A percentile compares a stretch with the other conserved stretches of the same genome.
Conservation (phyloP, 2,888 invertebrate species). For the Stegophylla sp. region DNA sequence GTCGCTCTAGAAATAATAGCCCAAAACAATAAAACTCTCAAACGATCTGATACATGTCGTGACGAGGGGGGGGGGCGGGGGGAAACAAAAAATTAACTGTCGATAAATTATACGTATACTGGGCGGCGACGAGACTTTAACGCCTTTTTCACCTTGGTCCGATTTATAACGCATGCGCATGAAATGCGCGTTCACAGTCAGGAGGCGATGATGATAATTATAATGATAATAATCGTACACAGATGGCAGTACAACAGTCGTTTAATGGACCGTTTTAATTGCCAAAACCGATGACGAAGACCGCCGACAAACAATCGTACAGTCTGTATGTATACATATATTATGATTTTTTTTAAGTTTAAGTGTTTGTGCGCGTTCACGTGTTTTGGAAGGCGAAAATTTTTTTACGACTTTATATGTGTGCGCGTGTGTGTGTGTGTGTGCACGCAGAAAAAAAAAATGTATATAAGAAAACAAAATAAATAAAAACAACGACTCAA, state of each 20-base stretch:
- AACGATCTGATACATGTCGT: not conserved
- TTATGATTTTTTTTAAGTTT: conserved; percentile 30
- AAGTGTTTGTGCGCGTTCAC: not conserved
- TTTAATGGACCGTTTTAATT: conserved; percentile 52
- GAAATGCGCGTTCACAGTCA: not conserved
- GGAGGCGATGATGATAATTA: not conserved
- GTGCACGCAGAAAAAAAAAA: not conserved
- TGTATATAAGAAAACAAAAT: not conserved
- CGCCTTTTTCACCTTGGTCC: conserved; percentile 35
- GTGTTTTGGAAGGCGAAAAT: conserved; percentile 44
- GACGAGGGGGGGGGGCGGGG: not conserved
- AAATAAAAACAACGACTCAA: conserved; percentile 32
- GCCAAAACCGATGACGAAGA: conserved; percentile 14
- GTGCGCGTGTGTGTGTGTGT: not conserved
- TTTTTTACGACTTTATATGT: not conserved
- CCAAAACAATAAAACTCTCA: not conserved
- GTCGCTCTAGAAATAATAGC: not conserved
- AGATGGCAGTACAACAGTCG: not conserved
- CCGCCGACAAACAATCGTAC: not conserved
- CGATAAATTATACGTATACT: conserved; percentile 26
- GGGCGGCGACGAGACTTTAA: conserved; percentile 12
- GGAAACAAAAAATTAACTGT: not conserved
- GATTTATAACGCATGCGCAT: not conserved
- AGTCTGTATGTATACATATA: not conserved
- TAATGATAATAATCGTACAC: not conserved